Evolutionary conservation across 2,888 invertebrate species (phyloP).

Genomic region (Cantharis rustica): DNA sequence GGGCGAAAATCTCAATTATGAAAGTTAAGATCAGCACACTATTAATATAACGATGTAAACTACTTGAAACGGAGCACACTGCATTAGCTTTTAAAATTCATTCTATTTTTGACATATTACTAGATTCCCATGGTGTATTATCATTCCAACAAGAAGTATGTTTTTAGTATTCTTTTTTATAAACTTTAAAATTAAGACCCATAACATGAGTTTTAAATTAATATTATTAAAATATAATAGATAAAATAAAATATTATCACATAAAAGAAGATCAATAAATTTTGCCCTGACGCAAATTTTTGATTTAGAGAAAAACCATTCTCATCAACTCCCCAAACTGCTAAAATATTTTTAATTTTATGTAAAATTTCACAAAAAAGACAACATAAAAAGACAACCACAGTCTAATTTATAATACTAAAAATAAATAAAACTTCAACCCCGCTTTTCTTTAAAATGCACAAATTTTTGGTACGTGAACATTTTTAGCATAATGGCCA

Average conservation of each 20-base stretch:
- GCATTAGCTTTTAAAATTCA: neutral
- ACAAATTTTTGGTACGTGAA: neutral
- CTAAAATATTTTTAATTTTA: neutral
- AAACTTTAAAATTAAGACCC: neutral
- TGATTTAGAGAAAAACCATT: neutral
- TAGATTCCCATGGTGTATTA: neutral
- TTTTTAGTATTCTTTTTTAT: neutral
- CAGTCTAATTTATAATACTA: neutral
- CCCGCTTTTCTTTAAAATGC: neutral
- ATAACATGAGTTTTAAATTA: no score
- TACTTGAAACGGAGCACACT: neutral
- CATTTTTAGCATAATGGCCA: constrained; percentile 1
- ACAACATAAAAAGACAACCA: neutral
- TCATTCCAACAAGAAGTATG: neutral
- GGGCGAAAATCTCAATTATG: no score
- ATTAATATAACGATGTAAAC: no score
- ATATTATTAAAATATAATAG: no score
- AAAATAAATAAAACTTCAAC: neutral
- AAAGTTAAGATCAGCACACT: no score
- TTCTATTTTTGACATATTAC: neutral
- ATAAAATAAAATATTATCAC: neutral
- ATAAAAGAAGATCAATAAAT: neutral
- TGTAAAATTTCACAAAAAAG: neutral
- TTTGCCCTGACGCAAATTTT: neutral
- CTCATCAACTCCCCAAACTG: neutral